Conservation (phyloP, 2,888 invertebrate species). For the Dolomedes plantarius region DNA sequence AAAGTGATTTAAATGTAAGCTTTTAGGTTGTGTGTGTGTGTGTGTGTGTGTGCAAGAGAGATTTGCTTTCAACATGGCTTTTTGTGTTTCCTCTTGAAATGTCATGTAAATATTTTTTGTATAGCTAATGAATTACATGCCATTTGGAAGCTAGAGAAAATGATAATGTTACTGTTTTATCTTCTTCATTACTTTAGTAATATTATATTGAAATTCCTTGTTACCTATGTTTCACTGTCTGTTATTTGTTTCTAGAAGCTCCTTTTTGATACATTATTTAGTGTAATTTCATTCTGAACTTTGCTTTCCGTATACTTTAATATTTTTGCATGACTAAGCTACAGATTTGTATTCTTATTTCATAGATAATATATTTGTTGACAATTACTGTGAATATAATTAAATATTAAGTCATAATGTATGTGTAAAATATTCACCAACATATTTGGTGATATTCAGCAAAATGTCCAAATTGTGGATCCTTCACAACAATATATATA, state of each 20-base stretch:
- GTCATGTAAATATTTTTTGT: slow-evolving; percentile 66
- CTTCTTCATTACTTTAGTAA: not conserved
- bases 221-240: not conserved
- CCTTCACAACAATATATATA: too few relatives aligned
- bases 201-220: not conserved
- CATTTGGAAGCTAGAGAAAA: slow-evolving; percentile 51
- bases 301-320: slow-evolving; percentile 13
- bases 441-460: slow-evolving; percentile 21
- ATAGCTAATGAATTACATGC: slow-evolving; percentile 50
- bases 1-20: slow-evolving; percentile 2
- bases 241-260: not conserved
- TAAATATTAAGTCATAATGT: slow-evolving; percentile 2
- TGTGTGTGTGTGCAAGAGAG: too few relatives aligned
- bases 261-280: not conserved
- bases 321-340: not conserved
- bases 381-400: not conserved
- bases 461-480: too few relatives aligned
- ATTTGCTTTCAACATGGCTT: slow-evolving; percentile 31
- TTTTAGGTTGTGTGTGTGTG: slow-evolving; percentile 12
- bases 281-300: slow-evolving; percentile 8
- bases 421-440: slow-evolving; percentile 6
- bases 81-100: slow-evolving; percentile 61
- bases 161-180: not conserved
- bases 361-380: not conserved
- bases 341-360: not conserved